Base-by-base conservation (phyloP, 2,888 invertebrate genomes). In the Tuberolachnus salignus region DNA sequence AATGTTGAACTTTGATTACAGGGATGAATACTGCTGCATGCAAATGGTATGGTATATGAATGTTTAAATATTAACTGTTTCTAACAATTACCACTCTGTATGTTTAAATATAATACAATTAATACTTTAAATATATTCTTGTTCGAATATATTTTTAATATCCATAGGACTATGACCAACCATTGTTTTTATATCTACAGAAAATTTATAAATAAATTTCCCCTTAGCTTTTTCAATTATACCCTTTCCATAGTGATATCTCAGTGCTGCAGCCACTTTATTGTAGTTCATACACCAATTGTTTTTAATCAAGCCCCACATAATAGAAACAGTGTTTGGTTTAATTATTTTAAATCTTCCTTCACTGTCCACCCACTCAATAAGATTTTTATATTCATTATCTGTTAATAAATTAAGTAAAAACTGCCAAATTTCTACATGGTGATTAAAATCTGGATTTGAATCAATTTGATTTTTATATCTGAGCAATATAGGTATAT, bases 231-330 rank as follows among this genome's bases (percentile, higher is more conserved):
- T 49, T 49, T 78, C 57, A 8, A 78, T 57, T 34, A 78, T 59
- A 23, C 78, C 78, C 51, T 69, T 78, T 59, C 78, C 78, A 42
- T 78, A 78, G 42, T 78, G 78, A 34, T 78, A 78, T 42, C 78
- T 78, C n/a, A 78, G 57, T 21, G 78, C 67, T 23, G 78, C 26
- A 51, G 78, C 67, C 78, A 78, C 69, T 69, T 78, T 78, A 19
- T 19, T 51, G 3, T 78, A 78, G 34, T 78, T 49, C 78, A 78
- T 78, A 42, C 21, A 51, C 67, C 67, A 67, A 23, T 78, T 78
- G 1, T 78, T 69, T 78, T 78, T 78, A 11, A 59, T 23, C 4
- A 78, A 23, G 34, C 78, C 78, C 78, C 78, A 78, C 67, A 78
- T 67, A 4, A 78, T 51, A 21, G 69, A 61, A 51, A 78, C 51